Evolutionary conservation across 1,140 invertebrate genomes (phyloP), one percentile per base, ranked within the genome.

Genomic region (Zaprionus vittiger): DNA sequence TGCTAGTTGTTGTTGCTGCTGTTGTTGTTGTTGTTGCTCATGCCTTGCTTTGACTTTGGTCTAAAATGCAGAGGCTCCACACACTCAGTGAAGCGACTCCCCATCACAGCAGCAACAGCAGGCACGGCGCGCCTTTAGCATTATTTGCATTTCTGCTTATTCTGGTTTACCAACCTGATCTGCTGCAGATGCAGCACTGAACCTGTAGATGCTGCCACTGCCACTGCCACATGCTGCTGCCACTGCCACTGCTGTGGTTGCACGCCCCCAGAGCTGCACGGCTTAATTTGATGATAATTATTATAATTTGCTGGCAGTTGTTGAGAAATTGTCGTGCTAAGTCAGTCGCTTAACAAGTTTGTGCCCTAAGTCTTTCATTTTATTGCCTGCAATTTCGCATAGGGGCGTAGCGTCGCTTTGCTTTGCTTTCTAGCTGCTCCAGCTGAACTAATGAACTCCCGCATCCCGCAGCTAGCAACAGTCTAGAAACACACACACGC

Each of bases 301-400:
- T 82, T 78, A 79, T 82, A 90, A 90, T 90, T 91, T 89, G 78
- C 75, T 66, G 73, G 68, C 55, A 64, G 59, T 47, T 62, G 24
- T 31, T 49, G 24, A 80, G 73, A 80, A 77, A 80, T 78, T 81
- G 81, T 52, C 60, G 73, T 68, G 68, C 44, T 70, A 61, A 65
- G 49, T 63, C 56, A 56, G 14, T 38, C 24, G 34, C 12, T 52
- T 49, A 17, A 49, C 76, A 77, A 80, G 85, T 90, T 89, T 70
- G 85, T 90, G 79, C 41, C 76, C 73, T 77, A 69, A 90, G 85
- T 90, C 85, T 90, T 90, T 90, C 71, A 81, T 80, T 82, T 76
- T 56, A 9, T 52, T 52, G 28, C 17, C 12, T 64, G 38, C 14
- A 70, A 64, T 63, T 63, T 61, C 20, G 31, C 66, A 72, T 65